phyloP scores from a whole-genome alignment of 2,113 vertebrate genomes.

The Brachyhypopomus gauderio region DNA sequence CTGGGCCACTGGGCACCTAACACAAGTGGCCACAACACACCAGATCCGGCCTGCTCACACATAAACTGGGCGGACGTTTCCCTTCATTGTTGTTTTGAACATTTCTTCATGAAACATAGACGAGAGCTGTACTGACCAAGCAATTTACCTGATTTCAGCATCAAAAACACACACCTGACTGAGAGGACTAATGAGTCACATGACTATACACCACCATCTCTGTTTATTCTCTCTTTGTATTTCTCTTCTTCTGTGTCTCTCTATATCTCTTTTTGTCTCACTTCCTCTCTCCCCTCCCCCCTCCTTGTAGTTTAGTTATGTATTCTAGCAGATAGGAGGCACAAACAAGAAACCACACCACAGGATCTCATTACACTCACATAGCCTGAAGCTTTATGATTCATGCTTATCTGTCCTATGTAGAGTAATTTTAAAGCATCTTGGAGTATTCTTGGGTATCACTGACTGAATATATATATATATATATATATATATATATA shows the following conservation, averaged over 20 bases:
- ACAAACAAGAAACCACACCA: not conserved
- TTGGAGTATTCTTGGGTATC: not conserved
- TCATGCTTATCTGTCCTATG: no score
- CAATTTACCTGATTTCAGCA: conserved; percentile 46
- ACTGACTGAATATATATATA: not conserved
- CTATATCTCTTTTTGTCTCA: no score
- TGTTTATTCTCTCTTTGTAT: not conserved
- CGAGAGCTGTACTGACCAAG: conserved; percentile 3
- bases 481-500: no score
- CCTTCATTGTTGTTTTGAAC: not conserved
- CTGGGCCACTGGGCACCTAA: not conserved
- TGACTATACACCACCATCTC: conserved; percentile 12
- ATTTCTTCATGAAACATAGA: conserved; percentile 26
- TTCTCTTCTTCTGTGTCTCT: not conserved
- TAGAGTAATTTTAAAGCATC: no score
- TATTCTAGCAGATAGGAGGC: not conserved
- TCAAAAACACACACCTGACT: not conserved
- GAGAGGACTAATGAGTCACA: conserved; percentile 46
- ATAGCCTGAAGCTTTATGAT: no score
- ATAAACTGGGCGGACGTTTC: not conserved
- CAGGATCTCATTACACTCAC: not conserved
- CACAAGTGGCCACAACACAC: not conserved
- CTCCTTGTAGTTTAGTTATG: not conserved
- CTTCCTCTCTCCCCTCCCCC: not conserved
- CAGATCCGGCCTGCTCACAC: not conserved